A percentile compares a stretch with the other conserved stretches of the same genome.
Evolutionary conservation across 2,113 vertebrate species (phyloP).

Genomic region (Amazona vittata): DNA sequence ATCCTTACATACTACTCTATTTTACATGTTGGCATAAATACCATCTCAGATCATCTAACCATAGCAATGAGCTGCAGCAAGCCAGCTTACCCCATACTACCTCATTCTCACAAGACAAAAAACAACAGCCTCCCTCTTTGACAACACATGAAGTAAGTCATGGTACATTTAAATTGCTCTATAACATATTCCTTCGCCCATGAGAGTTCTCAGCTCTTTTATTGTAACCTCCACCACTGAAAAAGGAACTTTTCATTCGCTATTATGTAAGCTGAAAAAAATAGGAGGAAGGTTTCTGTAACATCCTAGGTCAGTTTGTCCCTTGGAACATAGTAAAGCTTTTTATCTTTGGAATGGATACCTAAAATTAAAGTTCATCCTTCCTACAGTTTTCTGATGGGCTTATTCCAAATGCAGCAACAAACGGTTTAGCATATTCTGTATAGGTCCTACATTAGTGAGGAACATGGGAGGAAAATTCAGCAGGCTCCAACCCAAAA

Average conservation of each 20-base stretch:
- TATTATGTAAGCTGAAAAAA: not conserved
- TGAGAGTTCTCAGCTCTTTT: slow-evolving; percentile 24
- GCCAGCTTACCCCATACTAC: not conserved
- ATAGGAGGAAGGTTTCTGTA: not conserved
- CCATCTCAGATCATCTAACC: not conserved
- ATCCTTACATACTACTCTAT: not conserved
- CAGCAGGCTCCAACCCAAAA: not conserved
- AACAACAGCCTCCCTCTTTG: not conserved
- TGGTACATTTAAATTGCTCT: not conserved
- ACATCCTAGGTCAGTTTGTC: slow-evolving; percentile 7
- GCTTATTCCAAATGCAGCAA: slow-evolving; percentile 8
- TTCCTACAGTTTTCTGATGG: not conserved
- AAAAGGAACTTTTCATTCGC: not conserved
- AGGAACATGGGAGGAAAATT: not conserved
- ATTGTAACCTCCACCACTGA: not conserved
- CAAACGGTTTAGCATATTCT: not conserved
- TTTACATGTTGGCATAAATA: not conserved
- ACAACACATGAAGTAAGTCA: not conserved
- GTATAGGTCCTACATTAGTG: not conserved
- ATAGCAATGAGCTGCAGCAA: not conserved
- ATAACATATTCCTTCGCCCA: not conserved
- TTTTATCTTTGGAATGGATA: slow-evolving; percentile 32
- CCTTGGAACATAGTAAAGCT: slow-evolving; percentile 23
- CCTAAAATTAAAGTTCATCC: slow-evolving; percentile 29
- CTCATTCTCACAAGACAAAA: slow-evolving; percentile 4